Conservation (phyloP, 2,888 invertebrate species). For the Ypsolopha scabrella region DNA sequence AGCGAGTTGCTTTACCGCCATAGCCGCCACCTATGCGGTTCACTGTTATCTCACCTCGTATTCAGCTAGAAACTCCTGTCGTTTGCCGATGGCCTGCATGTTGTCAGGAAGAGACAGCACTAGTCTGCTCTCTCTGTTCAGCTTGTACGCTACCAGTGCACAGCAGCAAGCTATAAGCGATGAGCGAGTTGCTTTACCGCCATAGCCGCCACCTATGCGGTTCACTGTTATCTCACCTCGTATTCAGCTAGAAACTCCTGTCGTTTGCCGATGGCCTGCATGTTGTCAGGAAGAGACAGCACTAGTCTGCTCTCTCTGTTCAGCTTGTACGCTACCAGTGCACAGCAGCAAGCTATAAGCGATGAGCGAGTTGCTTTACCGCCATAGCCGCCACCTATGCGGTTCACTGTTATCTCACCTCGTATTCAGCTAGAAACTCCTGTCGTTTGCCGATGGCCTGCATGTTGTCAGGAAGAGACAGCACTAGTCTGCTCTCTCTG, state of each 20-base stretch:
- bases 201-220: slow-evolving; percentile 86
- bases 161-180: slow-evolving; percentile 72
- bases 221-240: slow-evolving; percentile 60
- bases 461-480: slow-evolving; percentile 77
- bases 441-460: slow-evolving; percentile 68
- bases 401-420: slow-evolving; percentile 59
- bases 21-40: slow-evolving; percentile 85
- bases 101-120: slow-evolving; percentile 74
- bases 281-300: slow-evolving; percentile 74
- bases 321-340: slow-evolving; percentile 73
- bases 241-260: slow-evolving; percentile 57
- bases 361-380: slow-evolving; percentile 77
- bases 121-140: slow-evolving; percentile 73
- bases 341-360: slow-evolving; percentile 73
- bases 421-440: slow-evolving; percentile 61
- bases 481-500: slow-evolving; percentile 71
- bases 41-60: slow-evolving; percentile 63
- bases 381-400: slow-evolving; percentile 87
- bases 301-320: slow-evolving; percentile 73
- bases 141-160: slow-evolving; percentile 74
- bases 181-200: slow-evolving; percentile 79
- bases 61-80: slow-evolving; percentile 52
- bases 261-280: slow-evolving; percentile 72
- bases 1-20: slow-evolving; percentile 81
- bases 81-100: slow-evolving; percentile 72